These are phyloP conservation scores for Myripristis jacobus DNA, from an alignment of 2,797 vertebrate species.

Conservation along the genomic window DNA sequence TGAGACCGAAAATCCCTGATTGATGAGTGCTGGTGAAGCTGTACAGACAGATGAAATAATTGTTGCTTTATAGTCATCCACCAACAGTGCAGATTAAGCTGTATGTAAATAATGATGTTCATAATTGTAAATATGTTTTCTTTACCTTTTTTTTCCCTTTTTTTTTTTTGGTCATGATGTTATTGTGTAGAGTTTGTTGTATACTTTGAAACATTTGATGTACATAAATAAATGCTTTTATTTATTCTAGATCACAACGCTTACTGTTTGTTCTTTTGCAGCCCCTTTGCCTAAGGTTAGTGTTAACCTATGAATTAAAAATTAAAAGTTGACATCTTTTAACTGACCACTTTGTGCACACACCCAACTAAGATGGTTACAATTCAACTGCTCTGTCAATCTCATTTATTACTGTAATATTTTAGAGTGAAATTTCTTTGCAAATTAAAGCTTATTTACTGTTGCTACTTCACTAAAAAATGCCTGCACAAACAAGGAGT, in stretches of 20 bases:
- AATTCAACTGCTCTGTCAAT: background rate
- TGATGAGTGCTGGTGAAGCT: conserved; percentile 23
- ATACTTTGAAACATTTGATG: conserved; percentile 59
- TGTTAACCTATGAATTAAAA: too few relatives aligned
- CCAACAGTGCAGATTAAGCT: conserved; percentile 35
- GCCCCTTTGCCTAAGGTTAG: background rate
- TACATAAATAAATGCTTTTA: conserved; percentile 80
- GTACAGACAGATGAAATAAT: conserved; percentile 7
- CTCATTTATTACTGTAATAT: background rate
- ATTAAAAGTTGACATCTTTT: too few relatives aligned
- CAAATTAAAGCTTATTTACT: conserved; percentile 1
- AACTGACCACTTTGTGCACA: background rate
- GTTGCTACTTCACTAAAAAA: background rate
- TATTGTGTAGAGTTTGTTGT: conserved; percentile 46
- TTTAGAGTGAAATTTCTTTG: background rate
- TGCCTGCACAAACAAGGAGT: conserved; percentile 4
- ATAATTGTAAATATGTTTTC: conserved; percentile 78
- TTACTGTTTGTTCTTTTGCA: conserved; percentile 28
- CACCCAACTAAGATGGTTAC: background rate
- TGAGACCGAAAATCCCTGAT: background rate
- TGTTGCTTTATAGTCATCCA: conserved; percentile 16
- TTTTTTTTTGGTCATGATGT: conserved; percentile 41
- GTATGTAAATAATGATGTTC: conserved; percentile 79
- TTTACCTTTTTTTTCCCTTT: conserved; percentile 12
- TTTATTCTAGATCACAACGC: conserved; percentile 76